phyloP scores from a whole-genome alignment of 2,797 vertebrate species.

The Carapus acus region DNA sequence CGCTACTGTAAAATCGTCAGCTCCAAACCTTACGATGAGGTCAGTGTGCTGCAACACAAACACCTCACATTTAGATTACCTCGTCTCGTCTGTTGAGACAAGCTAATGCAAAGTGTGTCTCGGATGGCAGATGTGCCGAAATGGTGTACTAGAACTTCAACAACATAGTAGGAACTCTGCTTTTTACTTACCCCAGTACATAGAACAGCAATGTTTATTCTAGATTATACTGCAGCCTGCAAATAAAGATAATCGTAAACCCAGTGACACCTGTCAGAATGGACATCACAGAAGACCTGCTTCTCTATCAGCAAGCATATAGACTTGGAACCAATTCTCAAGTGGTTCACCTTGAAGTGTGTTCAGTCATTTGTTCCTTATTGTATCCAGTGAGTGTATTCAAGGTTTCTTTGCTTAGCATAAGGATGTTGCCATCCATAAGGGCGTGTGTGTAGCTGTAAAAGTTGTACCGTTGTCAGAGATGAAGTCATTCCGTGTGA shows the following conservation, averaged over 20 bases:
- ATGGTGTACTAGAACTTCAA: background rate
- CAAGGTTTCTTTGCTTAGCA: background rate
- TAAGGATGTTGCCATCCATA: conserved; percentile 26
- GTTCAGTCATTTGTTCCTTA: background rate
- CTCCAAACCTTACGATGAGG: conserved; percentile 85
- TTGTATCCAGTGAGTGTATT: background rate
- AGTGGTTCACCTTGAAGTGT: background rate
- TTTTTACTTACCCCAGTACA: too few relatives aligned
- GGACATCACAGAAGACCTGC: too few relatives aligned
- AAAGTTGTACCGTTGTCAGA: background rate
- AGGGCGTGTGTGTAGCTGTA: conserved; percentile 3
- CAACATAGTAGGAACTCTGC: background rate
- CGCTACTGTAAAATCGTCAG: conserved; percentile 81
- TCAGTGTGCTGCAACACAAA: conserved; percentile 54
- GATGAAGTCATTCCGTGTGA: conserved; percentile 1
- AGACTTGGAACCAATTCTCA: background rate
- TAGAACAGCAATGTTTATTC: background rate
- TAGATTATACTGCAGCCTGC: too few relatives aligned
- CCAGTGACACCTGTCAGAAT: too few relatives aligned
- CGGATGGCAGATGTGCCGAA: too few relatives aligned
- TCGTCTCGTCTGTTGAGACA: too few relatives aligned
- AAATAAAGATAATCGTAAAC: too few relatives aligned
- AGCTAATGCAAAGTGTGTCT: too few relatives aligned
- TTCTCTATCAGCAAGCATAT: background rate
- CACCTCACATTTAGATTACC: too few relatives aligned